A percentile compares a stretch with the other conserved stretches of the same genome.
Conservation (phyloP, 2,888 invertebrate genomes). For the Yponomeuta evonymella region DNA sequence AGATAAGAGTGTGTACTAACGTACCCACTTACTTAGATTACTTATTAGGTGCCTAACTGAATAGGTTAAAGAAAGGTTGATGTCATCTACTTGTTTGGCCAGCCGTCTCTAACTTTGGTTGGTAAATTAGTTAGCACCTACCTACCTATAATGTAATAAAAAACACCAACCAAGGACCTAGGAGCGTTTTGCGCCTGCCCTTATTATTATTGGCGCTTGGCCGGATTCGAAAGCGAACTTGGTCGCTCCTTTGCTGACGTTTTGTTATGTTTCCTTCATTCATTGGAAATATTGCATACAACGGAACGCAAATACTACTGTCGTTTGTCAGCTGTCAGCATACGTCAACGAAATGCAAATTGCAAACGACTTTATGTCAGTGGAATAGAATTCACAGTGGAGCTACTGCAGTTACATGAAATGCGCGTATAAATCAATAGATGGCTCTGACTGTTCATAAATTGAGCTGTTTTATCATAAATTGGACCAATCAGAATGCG, state of each 20-base stretch:
- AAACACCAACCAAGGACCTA: background rate
- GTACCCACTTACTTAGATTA: too few species aligned
- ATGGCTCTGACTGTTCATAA: slow-evolving; percentile 38
- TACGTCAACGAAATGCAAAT: background rate
- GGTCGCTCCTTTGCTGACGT: background rate
- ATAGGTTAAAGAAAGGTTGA: too few species aligned
- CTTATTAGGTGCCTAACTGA: too few species aligned
- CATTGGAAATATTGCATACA: slow-evolving; percentile 11
- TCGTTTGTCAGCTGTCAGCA: slow-evolving; percentile 1
- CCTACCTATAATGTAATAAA: background rate
- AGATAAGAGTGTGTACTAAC: too few species aligned
- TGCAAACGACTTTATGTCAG: background rate
- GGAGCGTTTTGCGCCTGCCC: background rate
- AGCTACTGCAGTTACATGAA: background rate
- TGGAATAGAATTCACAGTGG: background rate
- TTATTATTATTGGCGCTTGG: background rate
- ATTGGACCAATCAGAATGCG: slow-evolving; percentile 57
- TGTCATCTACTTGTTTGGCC: too few species aligned
- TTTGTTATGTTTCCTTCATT: background rate
- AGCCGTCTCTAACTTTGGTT: background rate
- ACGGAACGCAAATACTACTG: slow-evolving; percentile 11
- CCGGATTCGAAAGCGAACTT: background rate
- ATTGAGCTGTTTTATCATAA: slow-evolving; percentile 40
- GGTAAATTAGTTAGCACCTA: background rate
- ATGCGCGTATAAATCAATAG: slow-evolving; percentile 29